Evolutionary conservation across 2,888 invertebrate species (phyloP).

Genomic region (Sarcophaga subvicina): DNA sequence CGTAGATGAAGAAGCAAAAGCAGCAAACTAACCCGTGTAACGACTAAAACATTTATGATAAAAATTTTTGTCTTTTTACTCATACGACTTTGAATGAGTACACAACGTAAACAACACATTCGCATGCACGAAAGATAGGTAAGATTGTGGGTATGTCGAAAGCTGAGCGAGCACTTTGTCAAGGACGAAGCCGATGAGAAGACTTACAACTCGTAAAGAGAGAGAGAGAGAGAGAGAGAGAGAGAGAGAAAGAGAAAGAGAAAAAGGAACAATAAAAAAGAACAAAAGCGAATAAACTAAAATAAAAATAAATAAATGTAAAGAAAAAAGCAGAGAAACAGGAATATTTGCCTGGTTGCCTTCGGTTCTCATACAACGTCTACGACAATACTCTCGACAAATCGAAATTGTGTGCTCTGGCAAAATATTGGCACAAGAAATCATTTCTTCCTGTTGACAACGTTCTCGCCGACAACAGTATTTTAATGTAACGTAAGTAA

Average conservation of each 20-base stretch:
- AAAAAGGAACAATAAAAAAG: constrained; percentile 47
- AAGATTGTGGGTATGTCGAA: constrained; percentile 3
- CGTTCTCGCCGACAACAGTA: constrained; percentile 63
- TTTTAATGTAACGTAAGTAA: constrained; percentile 11
- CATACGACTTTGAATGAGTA: not conserved
- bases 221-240: constrained; percentile 71
- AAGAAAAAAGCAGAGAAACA: constrained; percentile 26
- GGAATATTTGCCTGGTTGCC: constrained; percentile 58
- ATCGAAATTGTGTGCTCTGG: constrained; percentile 81
- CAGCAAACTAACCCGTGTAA: too few relatives aligned
- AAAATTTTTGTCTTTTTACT: not conserved
- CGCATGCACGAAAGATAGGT: not conserved
- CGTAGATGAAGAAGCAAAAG: not conserved
- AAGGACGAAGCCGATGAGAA: constrained; percentile 67
- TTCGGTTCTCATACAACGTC: constrained; percentile 65
- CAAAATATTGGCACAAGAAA: constrained; percentile 81
- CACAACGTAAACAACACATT: constrained; percentile 2
- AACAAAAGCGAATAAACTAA: too few relatives aligned
- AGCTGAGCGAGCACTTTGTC: constrained; percentile 69
- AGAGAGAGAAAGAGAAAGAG: constrained; percentile 70
- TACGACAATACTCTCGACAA: constrained; percentile 77
- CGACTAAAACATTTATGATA: too few relatives aligned
- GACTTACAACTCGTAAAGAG: constrained; percentile 45
- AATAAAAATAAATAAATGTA: too few relatives aligned
- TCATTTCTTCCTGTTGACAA: constrained; percentile 80